Conservation (phyloP, 2,888 invertebrate genomes). For the Malacosoma neustria region DNA sequence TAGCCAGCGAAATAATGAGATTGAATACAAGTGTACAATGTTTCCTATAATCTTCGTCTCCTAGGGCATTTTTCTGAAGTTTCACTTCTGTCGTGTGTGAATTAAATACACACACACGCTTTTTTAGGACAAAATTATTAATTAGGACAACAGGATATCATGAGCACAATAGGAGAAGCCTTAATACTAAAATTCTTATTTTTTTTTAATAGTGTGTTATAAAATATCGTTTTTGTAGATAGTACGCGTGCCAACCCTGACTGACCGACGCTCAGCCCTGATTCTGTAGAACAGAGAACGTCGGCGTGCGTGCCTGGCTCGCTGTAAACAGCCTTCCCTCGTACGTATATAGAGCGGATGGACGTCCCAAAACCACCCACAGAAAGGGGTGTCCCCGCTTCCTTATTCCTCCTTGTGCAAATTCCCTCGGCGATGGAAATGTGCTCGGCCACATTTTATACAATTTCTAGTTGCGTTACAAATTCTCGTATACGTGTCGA, state of each 20-base stretch:
- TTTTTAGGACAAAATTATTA: no score
- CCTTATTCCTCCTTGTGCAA: conserved; percentile 74
- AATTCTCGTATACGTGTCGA: conserved; percentile 21
- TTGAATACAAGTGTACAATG: no score
- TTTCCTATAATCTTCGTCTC: no score
- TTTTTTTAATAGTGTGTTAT: no score
- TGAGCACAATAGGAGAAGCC: no score
- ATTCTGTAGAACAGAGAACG: conserved; percentile 67
- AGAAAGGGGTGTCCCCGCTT: conserved; percentile 70
- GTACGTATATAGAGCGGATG: conserved; percentile 65
- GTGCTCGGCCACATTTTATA: conserved; percentile 74
- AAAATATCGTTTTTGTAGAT: no score
- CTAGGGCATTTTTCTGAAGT: no score
- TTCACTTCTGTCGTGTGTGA: no score
- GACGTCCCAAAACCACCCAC: conserved; percentile 49
- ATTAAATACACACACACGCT: no score
- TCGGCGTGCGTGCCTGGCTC: conserved; percentile 67
- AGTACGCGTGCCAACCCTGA: conserved; percentile 44
- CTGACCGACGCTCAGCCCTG: conserved; percentile 68
- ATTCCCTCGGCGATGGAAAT: conserved; percentile 75
- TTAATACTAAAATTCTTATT: no score
- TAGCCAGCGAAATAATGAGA: no score
- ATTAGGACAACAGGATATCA: no score
- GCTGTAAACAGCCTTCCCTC: conserved; percentile 69
- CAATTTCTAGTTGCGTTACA: conserved; percentile 65